Base-by-base conservation (phyloP, 2,888 invertebrate species). In the Mantis religiosa region DNA sequence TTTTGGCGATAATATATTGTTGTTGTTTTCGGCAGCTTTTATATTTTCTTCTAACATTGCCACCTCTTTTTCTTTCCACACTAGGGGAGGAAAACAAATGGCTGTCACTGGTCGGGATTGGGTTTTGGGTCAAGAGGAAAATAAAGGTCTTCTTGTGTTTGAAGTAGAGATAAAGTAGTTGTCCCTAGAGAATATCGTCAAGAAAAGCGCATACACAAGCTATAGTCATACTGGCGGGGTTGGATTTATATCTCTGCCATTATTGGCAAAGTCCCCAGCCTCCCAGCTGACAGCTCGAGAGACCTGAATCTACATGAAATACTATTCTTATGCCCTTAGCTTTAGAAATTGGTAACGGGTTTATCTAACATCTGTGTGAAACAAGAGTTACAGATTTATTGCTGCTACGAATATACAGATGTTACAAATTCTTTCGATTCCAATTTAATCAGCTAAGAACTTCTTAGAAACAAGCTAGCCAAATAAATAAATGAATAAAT, bases 91-190 rank as follows among this genome's bases (percentile, higher is more conserved):
- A 82, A 90, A 90, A 89, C 87, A 88, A 90, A 89, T 89, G 90
- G 89, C 89, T 90, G 90, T 90, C 89, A 88, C 89, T 82, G 71
- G 89, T 47, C 83, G 85, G 88, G 89, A 90, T 89, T 90, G 90
- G 90, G 89, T 90, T 89, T 89, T 88, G 87, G 89, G 89, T 89
- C 84, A 88, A 84, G 84, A 88, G 89, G 88, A 88, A 85, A 87
- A 85, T 89, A 89, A 89, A 89, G 88, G 89, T 87, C 87, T 71
- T 71, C 54, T 87, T 88, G 89, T 90, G 82, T 88, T 85, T 86
- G 90, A 85, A 87, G 83, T 54, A 30, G 89, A 89, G 90, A 90
- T 90, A 90, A 89, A 90, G 90, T 89, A 89, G 89, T 87, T 83
- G 81, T 89, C 90, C 85, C 89, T 41, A 15, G 88, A 88, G 90